Evolutionary conservation across 2,113 vertebrate genomes (phyloP), one percentile per base, ranked within the genome.

Genomic region (Monopterus albus): DNA sequence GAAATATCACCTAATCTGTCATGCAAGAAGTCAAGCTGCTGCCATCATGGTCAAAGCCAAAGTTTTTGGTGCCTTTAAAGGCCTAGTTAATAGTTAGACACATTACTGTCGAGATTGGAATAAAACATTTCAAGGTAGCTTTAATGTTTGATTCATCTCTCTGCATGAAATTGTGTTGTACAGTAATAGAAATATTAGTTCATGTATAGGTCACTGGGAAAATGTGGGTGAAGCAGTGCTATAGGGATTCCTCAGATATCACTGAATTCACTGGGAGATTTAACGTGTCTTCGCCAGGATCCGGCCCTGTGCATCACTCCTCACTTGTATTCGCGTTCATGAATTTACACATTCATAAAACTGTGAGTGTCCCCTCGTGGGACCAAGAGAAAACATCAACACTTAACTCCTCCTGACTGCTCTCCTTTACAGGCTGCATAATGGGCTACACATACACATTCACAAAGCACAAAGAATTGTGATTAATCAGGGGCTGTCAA

Each of bases 1-100:
- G 59, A 84, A 86, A 83, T 72, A 80, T 83, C 63, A 79, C 81
- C 42, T 79, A 70, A 81, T 85, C 79, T 70, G 78, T 87, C 78
- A 74, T 72, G 62, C 51, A 42, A 45, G 58, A 72, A 61, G 62
- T 69, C 21, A 61, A 76, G 55, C 59, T 11, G 29, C 56, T 78
- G 75, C 57, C 67, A 62, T 73, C 6, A 61, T 66, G 42, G 58
- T 52, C 21, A 51, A 59, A 74, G 50, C 72, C 62, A 51, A 68
- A 72, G 42, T 28, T 64, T 62, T 20, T 21, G 42, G 57, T 40
- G 40, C n/a, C 4, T 51, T 63, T 51, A 53, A 65, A 70, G 55
- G 25, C 17, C 36, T 8, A 35, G 52, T 2, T 21, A 66, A 31
- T 14, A 55, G n/a, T 52, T 49, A 43, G 58, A 79, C 45, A 63